Conservation (phyloP, 2,888 invertebrate species). For the Pandemis heparana region DNA sequence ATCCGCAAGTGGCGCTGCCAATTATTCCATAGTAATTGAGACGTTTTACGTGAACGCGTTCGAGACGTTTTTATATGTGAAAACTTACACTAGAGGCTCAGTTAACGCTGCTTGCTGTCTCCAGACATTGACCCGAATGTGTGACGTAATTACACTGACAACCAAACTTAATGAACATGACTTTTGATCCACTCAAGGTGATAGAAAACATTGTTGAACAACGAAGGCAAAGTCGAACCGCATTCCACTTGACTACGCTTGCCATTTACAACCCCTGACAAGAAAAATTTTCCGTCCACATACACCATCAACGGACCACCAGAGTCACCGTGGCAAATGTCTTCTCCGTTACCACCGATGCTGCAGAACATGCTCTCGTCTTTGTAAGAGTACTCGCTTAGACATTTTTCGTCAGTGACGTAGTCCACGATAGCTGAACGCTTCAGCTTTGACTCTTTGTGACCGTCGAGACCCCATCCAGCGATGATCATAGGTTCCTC, state of each 20-base stretch:
- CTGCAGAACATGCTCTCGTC: slow-evolving; percentile 28
- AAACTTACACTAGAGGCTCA: no score
- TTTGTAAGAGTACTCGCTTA: slow-evolving; percentile 26
- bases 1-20: no score
- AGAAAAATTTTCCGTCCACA: slow-evolving; percentile 1
- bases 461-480: slow-evolving; percentile 33
- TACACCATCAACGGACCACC: slow-evolving; percentile 32
- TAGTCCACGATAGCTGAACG: slow-evolving; percentile 25
- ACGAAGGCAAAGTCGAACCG: slow-evolving; percentile 23
- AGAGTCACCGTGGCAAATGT: slow-evolving; percentile 33
- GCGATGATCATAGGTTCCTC: slow-evolving; percentile 23
- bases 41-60: no score
- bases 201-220: slow-evolving; percentile 36
- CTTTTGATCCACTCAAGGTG: slow-evolving; percentile 28
- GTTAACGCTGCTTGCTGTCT: no score
- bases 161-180: slow-evolving; percentile 12
- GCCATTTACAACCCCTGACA: slow-evolving; percentile 32
- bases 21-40: no score
- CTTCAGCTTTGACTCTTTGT: slow-evolving; percentile 19
- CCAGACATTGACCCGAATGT: no score
- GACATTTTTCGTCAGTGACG: slow-evolving; percentile 20
- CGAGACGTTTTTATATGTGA: no score
- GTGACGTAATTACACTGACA: neutral
- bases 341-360: slow-evolving; percentile 27
- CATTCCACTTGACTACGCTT: slow-evolving; percentile 10